Evolutionary conservation across 2,888 invertebrate species (phyloP), one percentile per base, ranked within the genome.

Genomic region (Plutella xylostella): DNA sequence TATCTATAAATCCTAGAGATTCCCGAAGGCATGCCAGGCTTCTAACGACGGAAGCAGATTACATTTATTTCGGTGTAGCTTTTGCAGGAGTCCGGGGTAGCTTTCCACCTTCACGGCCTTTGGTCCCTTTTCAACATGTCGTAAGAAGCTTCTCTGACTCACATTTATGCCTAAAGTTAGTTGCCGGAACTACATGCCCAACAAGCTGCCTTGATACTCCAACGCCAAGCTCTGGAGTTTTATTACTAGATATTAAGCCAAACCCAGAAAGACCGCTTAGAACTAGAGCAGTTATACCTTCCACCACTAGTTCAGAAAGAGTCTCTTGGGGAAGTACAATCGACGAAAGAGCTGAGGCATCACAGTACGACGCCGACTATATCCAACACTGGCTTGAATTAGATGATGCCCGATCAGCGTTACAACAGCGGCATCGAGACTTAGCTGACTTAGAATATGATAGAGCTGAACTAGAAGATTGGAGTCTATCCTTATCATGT

Each of bases 61-160:
- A 90, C 52, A 85, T 90, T 47, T 90, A 89, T 70, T 88, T 90
- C 61, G 89, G 90, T 59, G 72, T 90, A 43, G 85, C 88, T 6
- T 82, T 88, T 40, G 86, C 86, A 46, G 84, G 87, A 20, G 85
- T 87, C n/a, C 84, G 91, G 61, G 91, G 91, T 68, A 90, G 90
- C 71, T 91, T 88, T 63, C 91, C 91, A 15, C 90, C 91, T 4
- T 87, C 89, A 42, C 86, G 89, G 64, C 89, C 89, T 45, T 77
- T 90, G 46, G 68, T 90, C 37, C 90, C 90, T 19, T 91, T 90
- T 66, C 90, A 90, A 64, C 90, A 90, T 61, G 88, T 90, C 51
- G 90, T 91, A 69, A 80, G 91, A 55, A 90, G 90, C 65, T 90
- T 90, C 65, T 90, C 90, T 28, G 91, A 91, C 66, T 91, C 91